A percentile compares a stretch with the other conserved stretches of the same genome.
phyloP scores from a whole-genome alignment of 2,113 vertebrate genomes.

The Pyrgilauda ruficollis region DNA sequence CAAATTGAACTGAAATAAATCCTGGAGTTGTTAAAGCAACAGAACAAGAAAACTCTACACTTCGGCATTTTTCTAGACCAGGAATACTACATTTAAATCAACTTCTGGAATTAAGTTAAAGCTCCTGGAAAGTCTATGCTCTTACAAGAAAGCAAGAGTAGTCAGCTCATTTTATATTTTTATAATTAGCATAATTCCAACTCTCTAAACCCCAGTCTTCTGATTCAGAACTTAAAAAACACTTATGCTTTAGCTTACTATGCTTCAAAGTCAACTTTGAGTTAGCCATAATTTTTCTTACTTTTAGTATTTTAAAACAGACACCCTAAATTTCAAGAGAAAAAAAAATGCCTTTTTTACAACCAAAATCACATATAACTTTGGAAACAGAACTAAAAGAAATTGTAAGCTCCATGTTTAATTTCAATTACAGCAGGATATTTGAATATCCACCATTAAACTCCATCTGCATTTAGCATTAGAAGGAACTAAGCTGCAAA shows the following conservation, averaged over 20 bases:
- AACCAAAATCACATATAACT: background rate
- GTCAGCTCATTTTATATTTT: background rate
- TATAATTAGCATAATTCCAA: background rate
- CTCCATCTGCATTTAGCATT: constrained; percentile 31
- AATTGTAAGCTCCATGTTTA: background rate
- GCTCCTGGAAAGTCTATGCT: background rate
- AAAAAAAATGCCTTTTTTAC: background rate
- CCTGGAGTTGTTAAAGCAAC: background rate
- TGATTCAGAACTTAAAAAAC: background rate
- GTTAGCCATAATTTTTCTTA: background rate
- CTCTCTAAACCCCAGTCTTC: background rate
- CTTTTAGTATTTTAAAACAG: background rate
- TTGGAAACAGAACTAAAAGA: background rate
- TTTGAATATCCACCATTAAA: constrained; percentile 47
- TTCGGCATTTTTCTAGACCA: background rate
- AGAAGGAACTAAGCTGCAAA: constrained; percentile 46
- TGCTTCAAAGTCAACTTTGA: background rate
- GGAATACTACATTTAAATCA: background rate
- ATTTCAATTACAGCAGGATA: constrained; percentile 44
- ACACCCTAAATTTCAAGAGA: background rate
- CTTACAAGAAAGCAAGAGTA: background rate
- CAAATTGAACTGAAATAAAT: background rate
- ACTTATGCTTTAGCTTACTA: background rate
- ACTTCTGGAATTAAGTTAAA: background rate
- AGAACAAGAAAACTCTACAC: background rate